A percentile compares a stretch with the other conserved stretches of the same genome.
Evolutionary conservation across 2,113 vertebrate species (phyloP).

Genomic region (Petaurus breviceps): DNA sequence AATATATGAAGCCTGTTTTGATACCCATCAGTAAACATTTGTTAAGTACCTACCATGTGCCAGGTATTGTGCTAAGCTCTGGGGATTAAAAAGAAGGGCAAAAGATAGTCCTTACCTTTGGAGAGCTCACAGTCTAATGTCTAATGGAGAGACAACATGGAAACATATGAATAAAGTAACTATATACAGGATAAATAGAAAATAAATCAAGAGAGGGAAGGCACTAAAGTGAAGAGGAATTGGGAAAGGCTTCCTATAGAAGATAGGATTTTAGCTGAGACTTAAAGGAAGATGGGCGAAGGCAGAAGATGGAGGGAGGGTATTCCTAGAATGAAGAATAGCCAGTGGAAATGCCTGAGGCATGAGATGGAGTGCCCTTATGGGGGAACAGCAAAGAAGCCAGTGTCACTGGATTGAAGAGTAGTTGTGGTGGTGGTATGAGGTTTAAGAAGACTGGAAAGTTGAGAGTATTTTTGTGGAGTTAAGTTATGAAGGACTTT

Average conservation of each 20-base stretch:
- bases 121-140: neutral
- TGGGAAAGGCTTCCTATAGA: neutral
- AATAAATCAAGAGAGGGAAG: neutral
- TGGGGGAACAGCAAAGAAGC: neutral
- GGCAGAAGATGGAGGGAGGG: neutral
- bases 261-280: neutral
- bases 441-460: neutral
- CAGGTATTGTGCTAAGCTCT: neutral
- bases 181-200: neutral
- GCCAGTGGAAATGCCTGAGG: neutral
- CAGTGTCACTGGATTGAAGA: neutral
- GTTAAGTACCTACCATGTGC: neutral
- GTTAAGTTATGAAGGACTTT: neutral
- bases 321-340: neutral
- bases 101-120: neutral
- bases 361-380: neutral
- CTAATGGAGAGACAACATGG: neutral
- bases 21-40: neutral
- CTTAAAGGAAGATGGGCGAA: neutral
- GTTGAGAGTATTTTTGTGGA: neutral
- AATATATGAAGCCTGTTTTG: neutral
- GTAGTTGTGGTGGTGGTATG: neutral
- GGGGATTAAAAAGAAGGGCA: neutral
- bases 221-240: neutral
- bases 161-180: neutral